Evolutionary conservation across 2,888 invertebrate genomes (phyloP), one percentile per base, ranked within the genome.

Genomic region (Ormia ochracea): DNA sequence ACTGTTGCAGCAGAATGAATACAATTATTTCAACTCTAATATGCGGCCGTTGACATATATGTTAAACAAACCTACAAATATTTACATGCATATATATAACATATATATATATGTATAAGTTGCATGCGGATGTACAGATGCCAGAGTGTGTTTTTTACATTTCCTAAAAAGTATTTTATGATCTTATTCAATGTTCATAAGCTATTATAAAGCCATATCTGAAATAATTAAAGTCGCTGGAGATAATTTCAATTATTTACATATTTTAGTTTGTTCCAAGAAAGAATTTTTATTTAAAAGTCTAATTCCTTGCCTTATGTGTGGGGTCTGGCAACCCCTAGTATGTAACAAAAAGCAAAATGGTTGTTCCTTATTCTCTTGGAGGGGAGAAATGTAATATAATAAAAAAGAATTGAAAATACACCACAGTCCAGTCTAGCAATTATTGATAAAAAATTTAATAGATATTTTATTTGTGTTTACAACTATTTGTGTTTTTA

Each of bases 391-490:
- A 54, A 78, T 80, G 76, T 66, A 66, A 77, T 74, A 81, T 81
- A 77, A 80, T 76, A 68, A 76, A 48, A 78, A 61, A 77, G 48
- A 81, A 82, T 79, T 80, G 77, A 79, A 79, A 73, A 82, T 76
- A 81, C 48, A 78, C 66, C 68, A 78, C 78, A 74, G 78, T 78
- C 79, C 77, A 78, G 74, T 66, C 82, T 81, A 82, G 79, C 84
- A 82, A 82, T 85, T 84, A 82, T 82, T 82, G 81, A 84, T 84
- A 83, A 83, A 76, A 52, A 83, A 78, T 82, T 80, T 82, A 81
- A 82, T 69, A 83, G 83, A 84, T 83, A 82, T 84, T 85, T 85
- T 84, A 84, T 85, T 85, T 84, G 83, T 84, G 82, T 83, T 86
- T 84, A 83, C 70, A 85, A 84, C 81, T 21, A 31, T 86, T 78